Evolutionary conservation across 2,888 invertebrate species (phyloP), one percentile per base, ranked within the genome.

Genomic region (Seladonia tumulorum): DNA sequence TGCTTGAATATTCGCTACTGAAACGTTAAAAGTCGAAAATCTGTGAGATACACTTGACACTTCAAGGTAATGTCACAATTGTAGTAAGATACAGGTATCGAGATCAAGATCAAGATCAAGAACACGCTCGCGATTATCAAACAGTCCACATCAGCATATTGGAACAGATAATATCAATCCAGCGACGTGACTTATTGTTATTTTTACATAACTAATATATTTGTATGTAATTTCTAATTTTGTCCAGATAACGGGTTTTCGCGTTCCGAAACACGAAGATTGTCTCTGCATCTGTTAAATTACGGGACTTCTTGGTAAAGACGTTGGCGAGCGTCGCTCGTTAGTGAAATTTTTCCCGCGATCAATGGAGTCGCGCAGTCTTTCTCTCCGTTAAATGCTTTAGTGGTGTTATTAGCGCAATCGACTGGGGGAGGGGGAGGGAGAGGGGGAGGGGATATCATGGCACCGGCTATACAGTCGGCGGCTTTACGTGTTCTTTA

Each of bases 401-500:
- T 66, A 35, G 66, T 8, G 66, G 25, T 16, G 45, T 66, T 70
- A 72, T 83, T 71, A 75, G 1, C 22, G 29, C 45, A 35, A 60
- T 47, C 5, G 63, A 5, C 35, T n/a, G 35, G 25, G 14, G 39
- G 22, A 0, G 18, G 39, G 35, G 18, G 49, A 7, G 49, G 25
- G 14, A 29, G 35, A 2, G 18, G 39, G 35, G 18, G 49, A 7
- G 49, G 18, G 5, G 10, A 1, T 3, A 68, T 29, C 18, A 68
- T n/a, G 45, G 35, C n/a, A 42, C n/a, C 18, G 12, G n/a, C 25
- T 60, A 45, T 29, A 45, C 25, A 71, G 45, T 22, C 57, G n/a
- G n/a, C 25, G 66, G 45, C 49, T 77, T 66, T 49, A 47, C 68
- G 8, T 71, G 71, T 66, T 74, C 85, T 78, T 81, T 66, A 81